Evolutionary conservation across 2,888 invertebrate species (phyloP), one percentile per base, ranked within the genome.

Genomic region (Crioceris asparagi): DNA sequence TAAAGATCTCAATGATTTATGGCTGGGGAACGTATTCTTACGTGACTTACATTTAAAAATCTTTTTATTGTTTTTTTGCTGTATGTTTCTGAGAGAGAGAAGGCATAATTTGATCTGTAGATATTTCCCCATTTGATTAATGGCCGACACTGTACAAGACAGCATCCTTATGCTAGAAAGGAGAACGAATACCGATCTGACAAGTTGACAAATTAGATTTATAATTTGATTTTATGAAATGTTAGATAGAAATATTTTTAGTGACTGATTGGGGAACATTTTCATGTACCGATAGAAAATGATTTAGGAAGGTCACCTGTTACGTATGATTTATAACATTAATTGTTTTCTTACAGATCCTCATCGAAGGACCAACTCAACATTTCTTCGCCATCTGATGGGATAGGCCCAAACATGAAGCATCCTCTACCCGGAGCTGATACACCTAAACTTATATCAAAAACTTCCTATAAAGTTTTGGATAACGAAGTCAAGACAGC

Each of bases 401-500:
- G n/a, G n/a, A n/a, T n/a, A n/a, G n/a, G n/a, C n/a, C n/a, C n/a
- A n/a, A n/a, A n/a, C n/a, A n/a, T n/a, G n/a, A n/a, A n/a, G n/a
- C n/a, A n/a, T n/a, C n/a, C n/a, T n/a, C n/a, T n/a, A n/a, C n/a
- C n/a, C n/a, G n/a, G n/a, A n/a, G n/a, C n/a, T n/a, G n/a, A n/a
- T n/a, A n/a, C n/a, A n/a, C n/a, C n/a, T n/a, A n/a, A n/a, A n/a
- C n/a, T n/a, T n/a, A n/a, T n/a, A n/a, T n/a, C n/a, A n/a, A 69
- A 68, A 56, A 62, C 65, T 44, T 63, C 69, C 17, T 69, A 69
- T 50, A 64, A 68, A 53, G 43, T 45, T 36, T 62, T 71, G 55
- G 71, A 72, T 59, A 71, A 71, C 57, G n/a, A n/a, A n/a, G 68
- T 71, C 62, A 70, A 70, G 61, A 69, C 70, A 53, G 67, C 70